Evolutionary conservation across 2,888 invertebrate genomes (phyloP).

Genomic region (Synergus umbraculus): DNA sequence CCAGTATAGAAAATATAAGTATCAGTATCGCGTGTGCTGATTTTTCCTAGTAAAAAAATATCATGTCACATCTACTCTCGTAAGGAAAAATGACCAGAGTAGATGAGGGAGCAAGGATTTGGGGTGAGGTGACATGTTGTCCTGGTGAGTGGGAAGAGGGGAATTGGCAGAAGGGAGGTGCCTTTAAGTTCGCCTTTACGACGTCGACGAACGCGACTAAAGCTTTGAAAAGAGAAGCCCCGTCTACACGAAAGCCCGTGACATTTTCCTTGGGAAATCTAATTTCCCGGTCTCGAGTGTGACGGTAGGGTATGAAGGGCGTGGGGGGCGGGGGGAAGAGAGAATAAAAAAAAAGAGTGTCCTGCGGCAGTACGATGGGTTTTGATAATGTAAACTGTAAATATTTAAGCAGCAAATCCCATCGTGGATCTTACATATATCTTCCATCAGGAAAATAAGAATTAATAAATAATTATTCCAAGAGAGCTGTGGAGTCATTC

Average conservation of each 20-base stretch:
- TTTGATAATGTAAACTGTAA: slow-evolving; percentile 56
- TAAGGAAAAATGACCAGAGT: slow-evolving; percentile 14
- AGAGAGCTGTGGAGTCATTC: neutral
- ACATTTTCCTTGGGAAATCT: slow-evolving; percentile 68
- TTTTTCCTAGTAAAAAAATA: neutral
- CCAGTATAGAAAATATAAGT: neutral
- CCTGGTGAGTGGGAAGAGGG: too few species aligned
- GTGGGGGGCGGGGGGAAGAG: slow-evolving; percentile 37
- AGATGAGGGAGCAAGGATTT: too few species aligned
- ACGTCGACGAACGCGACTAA: slow-evolving; percentile 42
- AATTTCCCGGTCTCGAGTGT: slow-evolving; percentile 67
- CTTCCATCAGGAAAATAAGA: slow-evolving; percentile 5
- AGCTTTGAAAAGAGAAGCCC: slow-evolving; percentile 60
- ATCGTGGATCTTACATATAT: slow-evolving; percentile 45
- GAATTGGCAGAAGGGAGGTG: slow-evolving; percentile 41
- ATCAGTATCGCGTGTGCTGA: neutral
- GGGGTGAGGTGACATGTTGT: neutral
- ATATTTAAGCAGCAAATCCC: slow-evolving; percentile 70
- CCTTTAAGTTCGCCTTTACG: slow-evolving; percentile 56
- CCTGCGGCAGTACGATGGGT: slow-evolving; percentile 41
- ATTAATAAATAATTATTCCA: neutral
- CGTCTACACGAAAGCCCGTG: slow-evolving; percentile 52
- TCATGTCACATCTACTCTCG: neutral
- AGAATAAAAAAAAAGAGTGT: slow-evolving; percentile 42
- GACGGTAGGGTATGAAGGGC: slow-evolving; percentile 50